Conservation (phyloP, 2,888 invertebrate species). For the Heteromyza rotundicornis region DNA sequence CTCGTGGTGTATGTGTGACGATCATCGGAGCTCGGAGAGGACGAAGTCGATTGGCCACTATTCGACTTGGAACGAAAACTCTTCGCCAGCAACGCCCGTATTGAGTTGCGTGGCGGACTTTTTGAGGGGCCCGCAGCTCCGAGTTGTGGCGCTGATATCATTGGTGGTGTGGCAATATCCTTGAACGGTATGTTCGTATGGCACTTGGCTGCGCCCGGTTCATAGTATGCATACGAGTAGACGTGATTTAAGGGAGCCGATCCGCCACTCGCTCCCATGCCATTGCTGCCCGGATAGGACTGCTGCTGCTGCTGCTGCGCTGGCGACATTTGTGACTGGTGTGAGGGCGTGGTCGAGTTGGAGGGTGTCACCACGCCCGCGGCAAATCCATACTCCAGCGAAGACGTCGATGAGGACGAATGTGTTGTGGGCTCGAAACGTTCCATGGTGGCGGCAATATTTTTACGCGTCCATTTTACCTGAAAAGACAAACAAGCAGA, state of each 20-base stretch:
- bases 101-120: slow-evolving; percentile 61
- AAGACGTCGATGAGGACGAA: slow-evolving; percentile 51
- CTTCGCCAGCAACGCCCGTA: slow-evolving; percentile 58
- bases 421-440: slow-evolving; percentile 66
- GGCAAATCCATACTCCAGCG: slow-evolving; percentile 58
- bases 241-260: slow-evolving; percentile 64
- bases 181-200: slow-evolving; percentile 69
- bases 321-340: slow-evolving; percentile 26
- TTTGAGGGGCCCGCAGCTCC: slow-evolving; percentile 52
- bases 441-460: slow-evolving; percentile 72
- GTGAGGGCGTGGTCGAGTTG: slow-evolving; percentile 51
- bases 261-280: slow-evolving; percentile 35
- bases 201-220: slow-evolving; percentile 69
- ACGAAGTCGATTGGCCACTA: slow-evolving; percentile 51
- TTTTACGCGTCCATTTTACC: slow-evolving; percentile 70
- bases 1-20: slow-evolving; percentile 76
- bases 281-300: slow-evolving; percentile 29
- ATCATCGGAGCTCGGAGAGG: slow-evolving; percentile 56
- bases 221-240: slow-evolving; percentile 86
- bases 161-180: slow-evolving; percentile 44
- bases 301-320: slow-evolving; percentile 31
- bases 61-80: slow-evolving; percentile 58
- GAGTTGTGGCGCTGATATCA: slow-evolving; percentile 30
- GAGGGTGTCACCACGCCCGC: slow-evolving; percentile 58
- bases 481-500: too few relatives aligned